These are phyloP conservation scores for Otis tarda DNA, from an alignment of 2,113 vertebrate genomes.

Conservation along the genomic window DNA sequence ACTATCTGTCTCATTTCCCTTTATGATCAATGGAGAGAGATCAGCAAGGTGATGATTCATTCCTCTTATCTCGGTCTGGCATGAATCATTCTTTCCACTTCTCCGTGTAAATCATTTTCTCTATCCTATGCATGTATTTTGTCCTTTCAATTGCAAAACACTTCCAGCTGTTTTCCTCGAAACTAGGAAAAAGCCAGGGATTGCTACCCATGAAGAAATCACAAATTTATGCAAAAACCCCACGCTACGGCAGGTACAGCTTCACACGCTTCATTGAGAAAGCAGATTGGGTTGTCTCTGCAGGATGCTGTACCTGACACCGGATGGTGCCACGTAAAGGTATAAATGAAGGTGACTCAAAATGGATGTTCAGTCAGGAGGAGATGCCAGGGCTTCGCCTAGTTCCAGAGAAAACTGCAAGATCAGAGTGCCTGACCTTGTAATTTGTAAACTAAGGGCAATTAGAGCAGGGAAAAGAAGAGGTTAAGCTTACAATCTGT, in stretches of 20 bases:
- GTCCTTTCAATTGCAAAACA: background rate
- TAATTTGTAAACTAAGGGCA: background rate
- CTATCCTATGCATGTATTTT: background rate
- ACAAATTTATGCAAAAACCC: background rate
- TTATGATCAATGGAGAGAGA: conserved; percentile 56
- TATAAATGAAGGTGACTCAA: background rate
- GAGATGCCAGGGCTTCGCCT: background rate
- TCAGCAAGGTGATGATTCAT: conserved; percentile 50
- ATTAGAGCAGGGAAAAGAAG: background rate
- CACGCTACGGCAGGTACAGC: background rate
- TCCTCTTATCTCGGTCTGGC: background rate
- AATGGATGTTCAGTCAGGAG: background rate
- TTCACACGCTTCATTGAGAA: background rate
- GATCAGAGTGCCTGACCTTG: background rate
- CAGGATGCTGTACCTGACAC: background rate
- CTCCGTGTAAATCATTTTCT: background rate
- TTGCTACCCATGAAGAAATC: background rate
- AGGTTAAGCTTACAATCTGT: background rate
- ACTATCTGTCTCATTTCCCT: conserved; percentile 51
- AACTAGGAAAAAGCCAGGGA: background rate
- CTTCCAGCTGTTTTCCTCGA: background rate
- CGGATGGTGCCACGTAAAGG: background rate
- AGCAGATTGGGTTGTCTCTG: background rate
- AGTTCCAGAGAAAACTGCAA: background rate
- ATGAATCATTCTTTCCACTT: conserved; percentile 18